Percentiles rank a stretch among this genome's conserved stretches.
These are phyloP conservation scores for Ethmia dodecea DNA, from an alignment of 2,888 invertebrate species.

Conservation along the genomic window DNA sequence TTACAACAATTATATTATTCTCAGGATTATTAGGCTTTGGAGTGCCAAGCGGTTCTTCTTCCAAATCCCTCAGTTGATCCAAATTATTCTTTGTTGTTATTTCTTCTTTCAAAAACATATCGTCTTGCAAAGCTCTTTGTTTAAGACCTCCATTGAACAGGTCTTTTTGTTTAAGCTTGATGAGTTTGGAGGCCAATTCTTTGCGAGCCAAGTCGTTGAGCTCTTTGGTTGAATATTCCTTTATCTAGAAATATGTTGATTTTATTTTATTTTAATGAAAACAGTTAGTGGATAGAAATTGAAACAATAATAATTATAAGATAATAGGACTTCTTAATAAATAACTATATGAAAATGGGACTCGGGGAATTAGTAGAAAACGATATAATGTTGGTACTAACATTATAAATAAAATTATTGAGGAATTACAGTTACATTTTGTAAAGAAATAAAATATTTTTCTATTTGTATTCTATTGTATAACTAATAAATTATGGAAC, in stretches of 20 bases:
- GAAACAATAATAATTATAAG: too few relatives aligned
- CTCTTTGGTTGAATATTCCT: slow-evolving; percentile 62
- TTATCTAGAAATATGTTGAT: slow-evolving; percentile 42
- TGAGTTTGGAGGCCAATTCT: slow-evolving; percentile 44
- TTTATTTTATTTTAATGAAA: too few relatives aligned
- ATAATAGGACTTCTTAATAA: too few relatives aligned
- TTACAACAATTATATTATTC: slow-evolving; percentile 52
- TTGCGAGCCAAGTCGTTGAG: slow-evolving; percentile 55
- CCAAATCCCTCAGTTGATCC: slow-evolving; percentile 49
- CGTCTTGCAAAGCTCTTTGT: slow-evolving; percentile 21
- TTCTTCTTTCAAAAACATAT: slow-evolving; percentile 19
- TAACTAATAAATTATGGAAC: too few relatives aligned
- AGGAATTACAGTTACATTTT: too few relatives aligned
- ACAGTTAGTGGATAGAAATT: too few relatives aligned
- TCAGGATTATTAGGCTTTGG: slow-evolving; percentile 45
- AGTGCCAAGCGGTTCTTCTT: slow-evolving; percentile 61
- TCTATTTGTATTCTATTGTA: too few relatives aligned
- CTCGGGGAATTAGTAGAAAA: too few relatives aligned
- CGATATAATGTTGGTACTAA: too few relatives aligned
- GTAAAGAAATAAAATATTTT: too few relatives aligned
- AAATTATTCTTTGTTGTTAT: slow-evolving; percentile 38
- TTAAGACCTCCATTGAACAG: slow-evolving; percentile 33
- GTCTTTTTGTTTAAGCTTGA: slow-evolving; percentile 35
- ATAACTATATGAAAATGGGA: too few relatives aligned
- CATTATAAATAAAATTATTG: too few relatives aligned